These are phyloP conservation scores for Strix aluco DNA, from an alignment of 2,113 vertebrate genomes.

Conservation along the genomic window DNA sequence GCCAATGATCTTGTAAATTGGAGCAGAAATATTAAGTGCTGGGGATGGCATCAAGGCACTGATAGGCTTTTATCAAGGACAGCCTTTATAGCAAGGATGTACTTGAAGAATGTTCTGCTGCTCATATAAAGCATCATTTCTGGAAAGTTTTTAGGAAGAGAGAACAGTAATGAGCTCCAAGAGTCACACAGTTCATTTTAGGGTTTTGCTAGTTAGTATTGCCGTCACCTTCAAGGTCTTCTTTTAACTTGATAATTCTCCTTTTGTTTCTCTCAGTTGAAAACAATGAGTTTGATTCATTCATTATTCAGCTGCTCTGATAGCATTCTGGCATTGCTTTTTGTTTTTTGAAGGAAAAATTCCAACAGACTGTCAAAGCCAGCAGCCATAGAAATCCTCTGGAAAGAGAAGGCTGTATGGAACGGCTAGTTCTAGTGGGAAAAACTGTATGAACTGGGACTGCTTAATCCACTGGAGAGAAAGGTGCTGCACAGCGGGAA, in stretches of 20 bases:
- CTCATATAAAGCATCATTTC: background rate
- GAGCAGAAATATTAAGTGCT: slow-evolving; percentile 2
- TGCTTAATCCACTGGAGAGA: background rate
- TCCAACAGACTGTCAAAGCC: background rate
- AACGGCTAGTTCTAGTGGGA: background rate
- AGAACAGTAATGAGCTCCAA: background rate
- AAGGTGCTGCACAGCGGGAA: background rate
- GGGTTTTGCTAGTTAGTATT: background rate
- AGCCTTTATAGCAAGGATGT: background rate
- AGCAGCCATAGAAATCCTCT: background rate
- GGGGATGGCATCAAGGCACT: background rate
- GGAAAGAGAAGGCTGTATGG: background rate
- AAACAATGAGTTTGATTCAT: background rate
- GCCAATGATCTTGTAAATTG: slow-evolving; percentile 18
- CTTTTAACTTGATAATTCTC: background rate
- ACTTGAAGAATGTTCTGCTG: background rate
- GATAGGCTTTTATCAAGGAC: background rate
- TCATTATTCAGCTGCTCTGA: background rate
- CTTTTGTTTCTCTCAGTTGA: background rate
- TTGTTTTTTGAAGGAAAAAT: background rate
- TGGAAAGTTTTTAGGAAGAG: background rate
- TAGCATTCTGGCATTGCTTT: background rate
- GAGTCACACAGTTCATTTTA: background rate
- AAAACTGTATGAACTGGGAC: background rate
- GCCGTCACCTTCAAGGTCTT: background rate